These are phyloP conservation scores for Serripes groenlandicus DNA, from an alignment of 2,888 invertebrate species.

Conservation along the genomic window DNA sequence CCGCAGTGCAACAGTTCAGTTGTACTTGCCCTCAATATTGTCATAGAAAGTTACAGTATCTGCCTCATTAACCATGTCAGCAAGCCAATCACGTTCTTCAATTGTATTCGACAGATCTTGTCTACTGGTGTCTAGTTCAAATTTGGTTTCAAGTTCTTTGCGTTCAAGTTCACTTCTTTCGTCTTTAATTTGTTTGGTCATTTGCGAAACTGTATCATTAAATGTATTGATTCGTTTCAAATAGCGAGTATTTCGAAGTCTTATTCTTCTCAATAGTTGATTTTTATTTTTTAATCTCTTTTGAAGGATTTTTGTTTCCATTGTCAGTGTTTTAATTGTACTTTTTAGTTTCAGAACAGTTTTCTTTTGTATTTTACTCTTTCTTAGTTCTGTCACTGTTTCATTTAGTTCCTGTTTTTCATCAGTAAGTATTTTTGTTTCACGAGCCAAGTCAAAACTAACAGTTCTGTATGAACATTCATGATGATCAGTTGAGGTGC, in stretches of 20 bases:
- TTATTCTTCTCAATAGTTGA: background rate
- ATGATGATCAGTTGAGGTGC: conserved; percentile 2
- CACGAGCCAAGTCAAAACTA: too few species aligned
- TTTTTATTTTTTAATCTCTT: background rate
- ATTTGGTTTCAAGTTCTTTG: too few species aligned
- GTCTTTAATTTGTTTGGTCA: background rate
- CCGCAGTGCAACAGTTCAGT: conserved; percentile 34
- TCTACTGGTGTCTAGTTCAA: background rate
- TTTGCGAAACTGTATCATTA: background rate
- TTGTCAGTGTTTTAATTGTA: background rate
- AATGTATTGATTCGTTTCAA: background rate
- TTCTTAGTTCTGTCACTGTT: background rate
- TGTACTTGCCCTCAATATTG: background rate
- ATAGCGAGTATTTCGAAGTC: background rate
- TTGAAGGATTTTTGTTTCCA: background rate
- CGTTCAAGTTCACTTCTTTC: background rate
- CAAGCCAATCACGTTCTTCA: background rate
- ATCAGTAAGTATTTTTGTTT: background rate
- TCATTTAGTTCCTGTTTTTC: background rate
- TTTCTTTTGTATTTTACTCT: conserved; percentile 22
- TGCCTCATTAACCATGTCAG: conserved; percentile 14
- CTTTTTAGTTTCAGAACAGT: background rate
- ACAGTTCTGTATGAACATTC: background rate
- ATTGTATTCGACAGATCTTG: background rate
- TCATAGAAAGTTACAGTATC: conserved; percentile 22